Evolutionary conservation across 2,888 invertebrate genomes (phyloP), one percentile per base, ranked within the genome.

Genomic region (Leucania comma): DNA sequence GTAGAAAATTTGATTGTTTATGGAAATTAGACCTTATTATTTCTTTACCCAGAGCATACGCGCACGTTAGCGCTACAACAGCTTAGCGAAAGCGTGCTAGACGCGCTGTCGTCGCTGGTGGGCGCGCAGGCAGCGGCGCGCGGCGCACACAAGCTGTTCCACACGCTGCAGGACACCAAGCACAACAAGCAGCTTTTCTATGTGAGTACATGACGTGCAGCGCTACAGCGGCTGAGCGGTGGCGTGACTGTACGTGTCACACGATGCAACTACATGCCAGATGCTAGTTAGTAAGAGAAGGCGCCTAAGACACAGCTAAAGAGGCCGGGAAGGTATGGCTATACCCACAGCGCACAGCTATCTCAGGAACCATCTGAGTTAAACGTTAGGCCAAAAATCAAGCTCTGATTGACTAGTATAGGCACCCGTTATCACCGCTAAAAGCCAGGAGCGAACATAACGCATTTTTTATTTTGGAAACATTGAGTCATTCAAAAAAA

Each of bases 131-230:
- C 98, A 65, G 98, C 98, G 38, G 97, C 97, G 81, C 97, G 97
- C 81, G 99, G 99, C 58, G 97, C 98, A 0, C 97, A 97, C 81
- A 98, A 98, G 93, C 97, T 99, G 71, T 99, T 99, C 93, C 97
- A 98, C 90, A 97, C 98, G 62, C 94, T 99, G 81, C 99, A 99
- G 93, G 97, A 98, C 93, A 97, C 97, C 77, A 97, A 97, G 87
- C 97, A 98, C 89, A 99, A 99, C 93, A 99, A 99, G 90, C 98
- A 99, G 89, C 95, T 99, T 56, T 98, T 98, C 94, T 99, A 99
- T 95, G 99, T 98, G 91, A 97, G 98, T 78, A 71, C 32, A 54
- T 29, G 29, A 17, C 29, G 26, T 29, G 38, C 38, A 80, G 98
- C 98, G 60, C 96, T 96, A 68, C 95, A 97, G 88, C 97, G 97